phyloP scores from a whole-genome alignment of 2,113 vertebrate genomes.

The Apistogramma diplotaenia region DNA sequence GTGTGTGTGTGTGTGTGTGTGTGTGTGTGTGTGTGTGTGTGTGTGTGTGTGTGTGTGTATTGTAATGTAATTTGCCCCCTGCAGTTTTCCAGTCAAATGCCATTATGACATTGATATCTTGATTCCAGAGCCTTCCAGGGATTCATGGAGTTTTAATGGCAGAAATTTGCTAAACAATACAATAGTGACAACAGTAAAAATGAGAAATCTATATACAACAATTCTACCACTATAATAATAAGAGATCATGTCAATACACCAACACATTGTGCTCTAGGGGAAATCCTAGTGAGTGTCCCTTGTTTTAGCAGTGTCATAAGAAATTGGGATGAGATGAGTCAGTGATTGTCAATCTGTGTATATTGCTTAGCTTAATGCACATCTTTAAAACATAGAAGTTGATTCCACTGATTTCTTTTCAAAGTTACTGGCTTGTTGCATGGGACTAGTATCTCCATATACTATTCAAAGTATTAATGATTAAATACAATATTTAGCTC shows the following conservation, averaged over 20 bases:
- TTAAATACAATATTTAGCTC: background rate
- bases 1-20: no score
- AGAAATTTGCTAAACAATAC: background rate
- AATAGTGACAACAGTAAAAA: constrained; percentile 2
- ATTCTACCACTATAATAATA: background rate
- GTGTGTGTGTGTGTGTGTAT: no score
- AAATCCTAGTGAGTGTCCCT: background rate
- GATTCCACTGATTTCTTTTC: background rate
- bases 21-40: no score
- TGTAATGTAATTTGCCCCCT: background rate
- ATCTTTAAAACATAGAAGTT: background rate
- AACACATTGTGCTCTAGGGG: background rate
- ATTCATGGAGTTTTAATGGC: background rate
- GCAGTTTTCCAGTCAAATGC: background rate
- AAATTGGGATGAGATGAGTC: background rate
- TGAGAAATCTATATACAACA: background rate
- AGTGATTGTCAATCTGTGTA: background rate
- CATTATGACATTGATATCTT: background rate
- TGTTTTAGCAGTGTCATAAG: no score
- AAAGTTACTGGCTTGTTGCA: background rate
- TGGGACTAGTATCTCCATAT: background rate
- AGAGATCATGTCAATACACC: background rate
- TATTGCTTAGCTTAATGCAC: background rate
- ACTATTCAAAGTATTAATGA: background rate
- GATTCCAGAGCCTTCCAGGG: background rate